Evolutionary conservation across 1,140 invertebrate species (phyloP), one percentile per base, ranked within the genome.

Genomic region (Babylonia areolata): DNA sequence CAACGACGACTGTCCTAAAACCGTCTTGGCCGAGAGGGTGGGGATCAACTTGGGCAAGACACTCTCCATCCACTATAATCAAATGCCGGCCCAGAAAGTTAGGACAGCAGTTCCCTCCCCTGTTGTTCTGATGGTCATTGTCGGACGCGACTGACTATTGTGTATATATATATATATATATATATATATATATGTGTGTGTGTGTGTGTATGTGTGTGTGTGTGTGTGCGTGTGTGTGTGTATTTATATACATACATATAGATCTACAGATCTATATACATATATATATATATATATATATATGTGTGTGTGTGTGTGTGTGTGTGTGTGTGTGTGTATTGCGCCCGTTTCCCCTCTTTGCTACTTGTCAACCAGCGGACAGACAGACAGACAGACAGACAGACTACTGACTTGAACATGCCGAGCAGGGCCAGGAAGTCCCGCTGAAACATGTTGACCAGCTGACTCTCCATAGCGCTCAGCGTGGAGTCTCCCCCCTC

Each of bases 361-460:
- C n/a, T n/a, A n/a, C n/a, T n/a, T n/a, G n/a, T n/a, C n/a, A n/a
- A n/a, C n/a, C 20, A 20, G 6, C 46, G 17, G 46, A 51, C 46
- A 51, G 46, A 51, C 46, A 51, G 46, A 51, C 46, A 51, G 46
- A 51, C 46, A 51, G 46, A 51, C 46, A 51, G 46, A 3, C 46
- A 1, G 46, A 51, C 46, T 1, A 90, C 90, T 91, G 90, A 94
- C 94, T 93, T 93, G 87, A 94, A 94, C n/a, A 89, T 93, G 46
- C 92, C 93, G 33, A 94, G 89, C 23, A 94, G 87, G 15, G 92
- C 91, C 35, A 94, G 89, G 91, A 94, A 94, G 85, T 94, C 94
- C 84, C 90, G 90, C 90, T 94, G 94, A 88, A 94, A 94, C 92
- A 94, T 92, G 78, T 92, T 94, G 90, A 94, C 91, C 0, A 94